Percentiles rank a stretch among this genome's conserved stretches.
phyloP scores from a whole-genome alignment of 2,113 vertebrate species.

The Nipponia nippon region DNA sequence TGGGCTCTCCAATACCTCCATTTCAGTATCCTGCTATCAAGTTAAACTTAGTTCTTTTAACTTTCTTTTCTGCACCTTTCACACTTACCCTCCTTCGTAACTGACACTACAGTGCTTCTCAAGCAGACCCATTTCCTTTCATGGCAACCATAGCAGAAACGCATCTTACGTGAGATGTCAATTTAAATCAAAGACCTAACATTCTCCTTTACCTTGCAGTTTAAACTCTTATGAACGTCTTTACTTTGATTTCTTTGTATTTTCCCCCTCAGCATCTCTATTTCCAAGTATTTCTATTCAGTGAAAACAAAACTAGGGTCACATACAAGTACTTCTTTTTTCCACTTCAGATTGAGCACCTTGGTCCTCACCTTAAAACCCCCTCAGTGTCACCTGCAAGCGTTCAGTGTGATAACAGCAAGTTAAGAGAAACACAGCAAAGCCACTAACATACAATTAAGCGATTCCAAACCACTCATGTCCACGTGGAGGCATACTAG shows the following conservation, averaged over 20 bases:
- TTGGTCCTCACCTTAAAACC: neutral
- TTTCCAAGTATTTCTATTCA: neutral
- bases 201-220: neutral
- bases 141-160: neutral
- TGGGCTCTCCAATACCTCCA: neutral
- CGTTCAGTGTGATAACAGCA: accelerated
- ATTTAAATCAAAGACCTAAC: neutral
- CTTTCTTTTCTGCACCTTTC: neutral
- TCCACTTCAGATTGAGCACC: accelerated
- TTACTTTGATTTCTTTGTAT: neutral
- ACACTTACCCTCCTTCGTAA: neutral
- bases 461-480: accelerated
- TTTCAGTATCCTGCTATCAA: neutral
- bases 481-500: neutral
- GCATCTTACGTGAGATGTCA: accelerated
- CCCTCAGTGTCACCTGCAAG: neutral
- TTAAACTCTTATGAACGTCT: accelerated
- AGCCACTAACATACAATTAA: accelerated
- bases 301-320: neutral
- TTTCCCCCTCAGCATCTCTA: neutral
- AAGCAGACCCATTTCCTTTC: neutral
- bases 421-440: neutral
- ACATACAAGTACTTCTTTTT: neutral
- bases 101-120: neutral
- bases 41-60: neutral